Evolutionary conservation across 1,140 invertebrate species (phyloP), one percentile per base, ranked within the genome.

Genomic region (Brachionus rubens): DNA sequence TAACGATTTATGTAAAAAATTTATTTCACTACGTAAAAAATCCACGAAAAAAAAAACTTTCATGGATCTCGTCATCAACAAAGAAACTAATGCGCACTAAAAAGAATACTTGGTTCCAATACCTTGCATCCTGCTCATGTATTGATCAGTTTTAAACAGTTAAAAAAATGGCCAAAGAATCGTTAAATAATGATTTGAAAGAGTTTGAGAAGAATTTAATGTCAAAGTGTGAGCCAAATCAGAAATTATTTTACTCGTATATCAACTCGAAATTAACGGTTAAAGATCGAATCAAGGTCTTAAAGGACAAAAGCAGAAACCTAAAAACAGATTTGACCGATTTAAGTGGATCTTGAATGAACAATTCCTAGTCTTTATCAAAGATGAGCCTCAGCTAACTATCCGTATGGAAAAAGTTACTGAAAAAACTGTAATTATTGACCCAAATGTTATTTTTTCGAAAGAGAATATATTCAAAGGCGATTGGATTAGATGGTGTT

Each of bases 201-300:
- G 19, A 50, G 24, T 50, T 50, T 21, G 5, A 50, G 24, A 50
- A 50, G n/a, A 50, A 24, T 19, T 21, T 50, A 50, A 21, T 50
- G 47, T n/a, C 47, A 21, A 50, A 50, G 16, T 50, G 47, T 50
- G 24, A 50, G 24, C 16, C 16, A 50, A 50, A 50, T 50, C 47
- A n/a, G 47, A 50, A 50, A 50, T 50, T 50, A 3, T 50, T 21
- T 21, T 21, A 21, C 47, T 50, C 47, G 16, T 50, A 50, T 50
- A 50, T 50, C 24, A 50, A 50, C 47, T 50, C 47, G 47, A 50
- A 50, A 19, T 48, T 48, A 48, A 48, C 21, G n/a, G 46, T 48
- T 21, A 50, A 50, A 21, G 47, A 50, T 50, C 47, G 24, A 50
- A 50, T 50, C 12, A 50, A 50, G 24, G 47, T 21, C 16, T 21